Conservation (phyloP, 1,140 invertebrate genomes). For the Ostrea denselamellosa region DNA sequence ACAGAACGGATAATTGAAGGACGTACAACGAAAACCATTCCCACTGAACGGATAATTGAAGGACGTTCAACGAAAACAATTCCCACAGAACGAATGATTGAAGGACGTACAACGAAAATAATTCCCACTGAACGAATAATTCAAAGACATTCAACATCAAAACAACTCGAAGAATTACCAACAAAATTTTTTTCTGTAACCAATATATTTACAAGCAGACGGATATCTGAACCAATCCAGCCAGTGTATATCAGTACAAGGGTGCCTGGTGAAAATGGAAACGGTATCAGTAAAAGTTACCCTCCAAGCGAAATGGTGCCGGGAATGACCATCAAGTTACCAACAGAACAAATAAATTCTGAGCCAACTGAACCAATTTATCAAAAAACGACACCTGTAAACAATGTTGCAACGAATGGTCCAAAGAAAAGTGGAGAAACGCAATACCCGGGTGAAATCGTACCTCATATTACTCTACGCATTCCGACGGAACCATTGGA, state of each 20-base stretch:
- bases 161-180: background rate
- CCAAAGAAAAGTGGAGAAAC: background rate
- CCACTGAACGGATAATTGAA: background rate
- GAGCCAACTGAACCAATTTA: background rate
- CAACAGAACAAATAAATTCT: background rate
- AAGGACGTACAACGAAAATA: background rate
- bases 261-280: background rate
- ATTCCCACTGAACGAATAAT: background rate
- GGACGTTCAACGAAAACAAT: background rate
- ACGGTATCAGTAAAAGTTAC: background rate
- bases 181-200: background rate
- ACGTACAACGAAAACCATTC: background rate
- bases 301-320: constrained; percentile 1
- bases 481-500: constrained; percentile 11
- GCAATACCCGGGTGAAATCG: background rate
- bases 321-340: background rate
- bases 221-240: background rate
- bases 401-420: background rate
- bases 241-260: background rate
- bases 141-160: background rate
- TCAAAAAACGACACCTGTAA: background rate
- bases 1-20: background rate
- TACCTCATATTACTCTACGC: background rate
- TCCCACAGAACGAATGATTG: background rate
- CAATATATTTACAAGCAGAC: background rate